These are phyloP conservation scores for Calidris pygmaea DNA, from an alignment of 2,113 vertebrate species.

Conservation along the genomic window DNA sequence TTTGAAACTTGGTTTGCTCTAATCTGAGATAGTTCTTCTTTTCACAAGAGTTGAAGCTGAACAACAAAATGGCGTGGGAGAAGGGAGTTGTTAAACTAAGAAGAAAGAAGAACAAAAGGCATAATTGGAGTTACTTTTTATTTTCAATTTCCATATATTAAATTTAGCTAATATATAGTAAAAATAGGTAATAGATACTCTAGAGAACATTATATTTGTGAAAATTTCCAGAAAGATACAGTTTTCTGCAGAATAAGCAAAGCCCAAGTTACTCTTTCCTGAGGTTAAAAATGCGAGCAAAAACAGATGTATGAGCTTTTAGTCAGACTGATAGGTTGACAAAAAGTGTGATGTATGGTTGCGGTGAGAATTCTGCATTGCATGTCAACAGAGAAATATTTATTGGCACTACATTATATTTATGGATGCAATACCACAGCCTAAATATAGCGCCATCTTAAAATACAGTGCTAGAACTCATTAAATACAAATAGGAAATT, in stretches of 20 bases:
- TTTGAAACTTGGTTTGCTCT: not conserved
- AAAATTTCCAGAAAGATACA: not conserved
- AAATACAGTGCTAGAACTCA: slow-evolving; percentile 16
- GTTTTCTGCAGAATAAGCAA: not conserved
- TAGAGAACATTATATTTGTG: not conserved
- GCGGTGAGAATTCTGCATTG: not conserved
- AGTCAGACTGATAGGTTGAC: not conserved
- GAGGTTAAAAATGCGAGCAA: not conserved
- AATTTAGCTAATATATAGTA: not conserved
- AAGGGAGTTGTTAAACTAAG: not conserved
- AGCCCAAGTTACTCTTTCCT: not conserved
- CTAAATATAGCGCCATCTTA: not conserved
- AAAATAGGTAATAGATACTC: not conserved
- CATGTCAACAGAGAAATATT: slow-evolving; percentile 30
- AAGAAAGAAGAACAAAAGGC: not conserved
- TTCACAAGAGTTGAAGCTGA: not conserved
- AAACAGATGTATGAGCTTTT: not conserved
- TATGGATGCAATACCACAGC: not conserved
- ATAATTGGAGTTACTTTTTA: not conserved
- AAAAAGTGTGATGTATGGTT: not conserved
- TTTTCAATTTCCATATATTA: not conserved
- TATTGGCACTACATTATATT: not conserved
- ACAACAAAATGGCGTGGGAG: not conserved
- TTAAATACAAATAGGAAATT: not conserved
- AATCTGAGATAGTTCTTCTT: not conserved